Evolutionary conservation across 2,888 invertebrate species (phyloP).

Genomic region (Syrista parreyssii): DNA sequence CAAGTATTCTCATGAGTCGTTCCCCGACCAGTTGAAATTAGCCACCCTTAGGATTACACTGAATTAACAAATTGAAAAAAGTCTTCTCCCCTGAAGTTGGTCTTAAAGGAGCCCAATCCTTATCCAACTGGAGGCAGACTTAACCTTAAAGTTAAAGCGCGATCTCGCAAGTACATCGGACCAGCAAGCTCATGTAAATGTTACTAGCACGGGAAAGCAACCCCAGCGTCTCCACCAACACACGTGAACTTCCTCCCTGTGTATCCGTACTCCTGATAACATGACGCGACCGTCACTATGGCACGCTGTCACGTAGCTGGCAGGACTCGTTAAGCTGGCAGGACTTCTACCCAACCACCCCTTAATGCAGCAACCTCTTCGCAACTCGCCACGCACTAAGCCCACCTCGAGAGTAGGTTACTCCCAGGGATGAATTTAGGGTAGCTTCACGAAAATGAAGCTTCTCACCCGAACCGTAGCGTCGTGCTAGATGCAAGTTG

Average conservation of each 20-base stretch:
- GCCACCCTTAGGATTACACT: slow-evolving; percentile 58
- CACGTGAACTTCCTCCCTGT: background rate
- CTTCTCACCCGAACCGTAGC: slow-evolving; percentile 7
- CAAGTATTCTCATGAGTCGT: background rate
- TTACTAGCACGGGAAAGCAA: slow-evolving; percentile 32
- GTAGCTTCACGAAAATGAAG: slow-evolving; percentile 3
- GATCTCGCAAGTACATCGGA: slow-evolving; percentile 47
- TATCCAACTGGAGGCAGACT: background rate
- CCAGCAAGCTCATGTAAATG: slow-evolving; percentile 60
- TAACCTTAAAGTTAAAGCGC: slow-evolving; percentile 27
- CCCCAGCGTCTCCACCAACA: background rate
- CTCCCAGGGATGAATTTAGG: background rate
- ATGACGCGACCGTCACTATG: background rate
- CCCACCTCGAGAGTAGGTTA: background rate
- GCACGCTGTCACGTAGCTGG: background rate
- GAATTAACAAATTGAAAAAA: slow-evolving; percentile 64
- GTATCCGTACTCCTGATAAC: background rate
- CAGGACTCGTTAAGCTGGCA: background rate
- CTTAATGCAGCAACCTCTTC: background rate
- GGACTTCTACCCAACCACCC: background rate
- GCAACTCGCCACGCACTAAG: background rate
- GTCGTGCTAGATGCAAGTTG: slow-evolving; percentile 55
- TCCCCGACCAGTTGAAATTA: slow-evolving; percentile 46
- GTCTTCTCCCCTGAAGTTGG: slow-evolving; percentile 37
- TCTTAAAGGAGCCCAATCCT: slow-evolving; percentile 44